Percentiles rank a stretch among this genome's conserved stretches.
phyloP scores from a whole-genome alignment of 2,797 vertebrate species.

The Melanotaenia pygmaea region DNA sequence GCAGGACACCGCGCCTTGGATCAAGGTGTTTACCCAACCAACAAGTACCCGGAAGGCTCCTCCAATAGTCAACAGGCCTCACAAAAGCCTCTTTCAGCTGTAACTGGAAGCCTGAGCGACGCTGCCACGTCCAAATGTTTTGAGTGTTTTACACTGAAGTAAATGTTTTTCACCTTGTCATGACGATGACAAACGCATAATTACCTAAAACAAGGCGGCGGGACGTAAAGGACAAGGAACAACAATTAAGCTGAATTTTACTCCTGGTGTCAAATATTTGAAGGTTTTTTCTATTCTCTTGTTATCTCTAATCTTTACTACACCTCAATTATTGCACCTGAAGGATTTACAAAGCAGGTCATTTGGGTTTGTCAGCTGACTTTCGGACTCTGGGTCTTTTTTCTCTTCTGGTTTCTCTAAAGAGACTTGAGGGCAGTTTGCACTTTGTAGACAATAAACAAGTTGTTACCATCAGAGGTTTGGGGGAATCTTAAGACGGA shows the following conservation, averaged over 20 bases:
- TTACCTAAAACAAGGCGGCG: background rate
- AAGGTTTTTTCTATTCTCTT: no score
- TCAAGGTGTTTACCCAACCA: constrained; percentile 61
- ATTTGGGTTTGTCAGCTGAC: constrained; percentile 20
- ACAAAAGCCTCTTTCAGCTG: constrained; percentile 77
- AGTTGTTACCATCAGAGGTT: background rate
- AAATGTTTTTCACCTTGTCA: constrained; percentile 20
- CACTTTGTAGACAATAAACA: background rate
- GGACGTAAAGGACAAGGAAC: no score
- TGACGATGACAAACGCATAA: background rate
- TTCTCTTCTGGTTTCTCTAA: background rate
- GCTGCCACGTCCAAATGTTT: constrained; percentile 72
- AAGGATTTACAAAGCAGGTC: background rate
- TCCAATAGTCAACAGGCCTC: constrained; percentile 48
- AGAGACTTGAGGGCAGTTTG: background rate
- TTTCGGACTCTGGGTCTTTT: background rate
- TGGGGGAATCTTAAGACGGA: constrained; percentile 31
- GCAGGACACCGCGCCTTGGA: constrained; percentile 16
- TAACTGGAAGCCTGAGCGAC: constrained; percentile 35
- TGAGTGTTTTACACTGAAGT: constrained; percentile 3
- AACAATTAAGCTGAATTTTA: background rate
- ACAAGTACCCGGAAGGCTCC: constrained; percentile 34
- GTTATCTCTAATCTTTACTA: background rate
- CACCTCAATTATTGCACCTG: background rate
- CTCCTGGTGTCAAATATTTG: background rate